phyloP scores from a whole-genome alignment of 2,797 vertebrate genomes.

The Onychomys leucogaster region DNA sequence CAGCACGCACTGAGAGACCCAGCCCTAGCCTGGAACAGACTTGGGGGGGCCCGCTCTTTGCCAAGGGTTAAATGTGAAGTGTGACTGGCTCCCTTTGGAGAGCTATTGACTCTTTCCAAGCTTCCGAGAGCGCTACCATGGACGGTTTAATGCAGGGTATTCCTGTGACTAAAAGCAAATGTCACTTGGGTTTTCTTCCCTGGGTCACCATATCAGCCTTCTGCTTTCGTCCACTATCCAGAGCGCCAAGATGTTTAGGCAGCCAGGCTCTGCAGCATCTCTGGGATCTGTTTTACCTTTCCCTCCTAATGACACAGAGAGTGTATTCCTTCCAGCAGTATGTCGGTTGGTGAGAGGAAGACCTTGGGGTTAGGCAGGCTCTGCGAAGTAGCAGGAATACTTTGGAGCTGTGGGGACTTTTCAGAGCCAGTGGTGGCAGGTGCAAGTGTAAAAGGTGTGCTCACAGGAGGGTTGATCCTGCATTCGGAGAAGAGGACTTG shows the following conservation, averaged over 20 bases:
- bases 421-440: rapidly evolving
- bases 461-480: rapidly evolving
- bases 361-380: neutral
- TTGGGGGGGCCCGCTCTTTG: neutral
- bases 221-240: neutral
- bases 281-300: neutral
- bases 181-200: too few species aligned
- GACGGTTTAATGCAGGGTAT: neutral
- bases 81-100: rapidly evolving
- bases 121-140: rapidly evolving
- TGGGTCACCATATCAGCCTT: too few species aligned
- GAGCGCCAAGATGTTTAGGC: neutral
- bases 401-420: neutral
- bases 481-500: neutral
- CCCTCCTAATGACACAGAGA: neutral
- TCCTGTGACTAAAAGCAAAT: neutral
- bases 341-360: neutral
- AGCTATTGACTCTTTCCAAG: neutral
- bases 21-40: neutral
- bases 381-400: neutral
- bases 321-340: neutral
- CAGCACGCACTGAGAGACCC: rapidly evolving
- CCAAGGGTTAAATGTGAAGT: neutral
- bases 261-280: neutral
- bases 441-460: neutral